A percentile compares a stretch with the other conserved stretches of the same genome.
These are phyloP conservation scores for Nansenia antarctica DNA, from an alignment of 2,113 vertebrate species.

Conservation along the genomic window DNA sequence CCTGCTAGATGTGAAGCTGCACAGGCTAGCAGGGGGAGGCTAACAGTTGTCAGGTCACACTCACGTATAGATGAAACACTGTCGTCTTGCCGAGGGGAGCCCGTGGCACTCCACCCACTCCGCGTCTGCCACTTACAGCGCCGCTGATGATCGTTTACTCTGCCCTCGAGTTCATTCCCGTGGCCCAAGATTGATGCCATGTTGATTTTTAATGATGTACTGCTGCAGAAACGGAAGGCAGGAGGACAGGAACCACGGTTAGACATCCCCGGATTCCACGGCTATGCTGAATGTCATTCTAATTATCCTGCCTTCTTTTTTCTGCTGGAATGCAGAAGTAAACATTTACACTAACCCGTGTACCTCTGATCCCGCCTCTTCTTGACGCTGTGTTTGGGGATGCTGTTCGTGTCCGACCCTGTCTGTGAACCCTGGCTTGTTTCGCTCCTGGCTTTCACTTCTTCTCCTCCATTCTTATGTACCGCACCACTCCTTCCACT, in stretches of 20 bases:
- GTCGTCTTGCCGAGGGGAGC: conserved; percentile 49
- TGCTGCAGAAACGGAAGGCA: conserved; percentile 42
- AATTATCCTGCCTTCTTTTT: conserved; percentile 69
- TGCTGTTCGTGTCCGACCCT: not conserved
- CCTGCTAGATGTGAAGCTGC: not conserved
- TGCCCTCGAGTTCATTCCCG: conserved; percentile 58
- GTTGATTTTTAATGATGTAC: conserved; percentile 79
- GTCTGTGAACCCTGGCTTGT: not conserved
- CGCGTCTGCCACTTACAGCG: conserved; percentile 30
- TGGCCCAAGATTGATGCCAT: conserved; percentile 63
- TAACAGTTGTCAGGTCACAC: not conserved
- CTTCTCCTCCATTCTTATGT: not conserved
- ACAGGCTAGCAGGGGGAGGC: not conserved
- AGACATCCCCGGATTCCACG: conserved; percentile 31
- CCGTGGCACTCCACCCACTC: conserved; percentile 38
- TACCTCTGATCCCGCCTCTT: conserved; percentile 26
- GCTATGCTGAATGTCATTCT: conserved; percentile 75
- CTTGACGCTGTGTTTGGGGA: not conserved
- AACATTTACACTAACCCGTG: conserved; percentile 66
- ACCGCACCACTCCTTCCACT: not conserved
- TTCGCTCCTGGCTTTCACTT: not conserved
- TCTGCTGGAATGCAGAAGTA: conserved; percentile 53
- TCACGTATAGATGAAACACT: not conserved
- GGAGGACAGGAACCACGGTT: conserved; percentile 9
- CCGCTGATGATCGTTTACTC: conserved; percentile 61